Evolutionary conservation across 2,797 vertebrate genomes (phyloP).

Genomic region (Austrolebias charrua): DNA sequence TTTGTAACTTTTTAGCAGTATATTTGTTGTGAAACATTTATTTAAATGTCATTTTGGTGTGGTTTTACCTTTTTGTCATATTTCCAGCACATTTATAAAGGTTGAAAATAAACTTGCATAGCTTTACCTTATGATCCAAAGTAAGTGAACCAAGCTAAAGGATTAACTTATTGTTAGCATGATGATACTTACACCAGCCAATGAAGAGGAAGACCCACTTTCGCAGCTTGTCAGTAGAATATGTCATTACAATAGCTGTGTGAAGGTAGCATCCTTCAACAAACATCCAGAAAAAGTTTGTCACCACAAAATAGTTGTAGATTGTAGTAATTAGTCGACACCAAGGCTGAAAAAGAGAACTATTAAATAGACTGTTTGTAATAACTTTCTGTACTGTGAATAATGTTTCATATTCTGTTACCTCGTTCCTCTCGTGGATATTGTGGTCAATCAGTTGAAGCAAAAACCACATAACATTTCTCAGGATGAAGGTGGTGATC

Average conservation of each 20-base stretch:
- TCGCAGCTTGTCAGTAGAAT: constrained; percentile 92
- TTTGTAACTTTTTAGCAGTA: too few species aligned
- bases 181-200: constrained; percentile 93
- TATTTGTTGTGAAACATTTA: too few species aligned
- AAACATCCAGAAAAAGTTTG: constrained; percentile 99
- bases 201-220: constrained; percentile 98
- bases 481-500: constrained; percentile 96
- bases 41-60: too few species aligned
- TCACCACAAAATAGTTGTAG: constrained; percentile 99
- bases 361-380: background rate
- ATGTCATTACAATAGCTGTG: constrained; percentile 97
- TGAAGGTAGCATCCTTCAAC: constrained; percentile 98
- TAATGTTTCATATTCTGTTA: constrained; percentile 52
- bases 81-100: background rate
- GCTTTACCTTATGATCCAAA: background rate
- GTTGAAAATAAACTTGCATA: background rate
- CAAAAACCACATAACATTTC: constrained; percentile 95
- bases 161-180: background rate
- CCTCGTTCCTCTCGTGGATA: constrained; percentile 95
- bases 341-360: constrained; percentile 85
- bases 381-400: background rate
- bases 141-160: too few species aligned
- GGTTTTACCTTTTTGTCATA: too few species aligned
- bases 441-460: constrained; percentile 95
- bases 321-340: constrained; percentile 93